A percentile compares a stretch with the other conserved stretches of the same genome.
phyloP scores from a whole-genome alignment of 2,113 vertebrate species.

The Forbesichthys agassizii region DNA sequence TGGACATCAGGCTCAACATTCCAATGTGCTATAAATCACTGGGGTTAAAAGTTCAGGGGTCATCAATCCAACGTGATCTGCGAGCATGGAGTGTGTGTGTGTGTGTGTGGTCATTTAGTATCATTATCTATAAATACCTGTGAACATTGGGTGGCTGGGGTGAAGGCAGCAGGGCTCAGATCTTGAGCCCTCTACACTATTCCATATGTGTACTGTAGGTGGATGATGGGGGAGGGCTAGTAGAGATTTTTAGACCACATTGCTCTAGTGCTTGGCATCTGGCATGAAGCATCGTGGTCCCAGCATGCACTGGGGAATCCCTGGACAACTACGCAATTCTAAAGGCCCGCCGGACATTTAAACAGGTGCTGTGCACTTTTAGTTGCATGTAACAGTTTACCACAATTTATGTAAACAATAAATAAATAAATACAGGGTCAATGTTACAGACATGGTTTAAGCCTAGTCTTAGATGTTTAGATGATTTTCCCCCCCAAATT shows the following conservation, averaged over 20 bases:
- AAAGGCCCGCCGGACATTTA: conserved; percentile 6
- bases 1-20: conserved; percentile 47
- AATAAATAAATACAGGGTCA: no score
- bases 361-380: conserved; percentile 27
- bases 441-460: no score
- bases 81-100: conserved; percentile 29
- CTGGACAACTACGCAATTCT: conserved; percentile 30
- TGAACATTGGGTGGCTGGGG: conserved; percentile 31
- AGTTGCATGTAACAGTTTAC: no score
- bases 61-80: conserved; percentile 40
- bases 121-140: conserved; percentile 64
- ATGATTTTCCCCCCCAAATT: no score
- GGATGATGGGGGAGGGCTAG: conserved; percentile 5
- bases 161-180: conserved; percentile 12
- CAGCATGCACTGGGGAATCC: conserved; percentile 42
- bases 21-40: conserved; percentile 57
- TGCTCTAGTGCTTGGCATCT: conserved; percentile 30
- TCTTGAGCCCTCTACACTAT: not conserved
- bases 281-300: conserved; percentile 34
- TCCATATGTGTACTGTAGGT: not conserved
- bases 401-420: no score
- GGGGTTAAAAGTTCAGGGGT: conserved; percentile 37
- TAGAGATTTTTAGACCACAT: conserved; percentile 12
- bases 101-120: conserved; percentile 20
- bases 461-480: no score